A percentile compares a stretch with the other conserved stretches of the same genome.
These are phyloP conservation scores for Plotosus lineatus DNA, from an alignment of 2,113 vertebrate genomes.

Conservation along the genomic window DNA sequence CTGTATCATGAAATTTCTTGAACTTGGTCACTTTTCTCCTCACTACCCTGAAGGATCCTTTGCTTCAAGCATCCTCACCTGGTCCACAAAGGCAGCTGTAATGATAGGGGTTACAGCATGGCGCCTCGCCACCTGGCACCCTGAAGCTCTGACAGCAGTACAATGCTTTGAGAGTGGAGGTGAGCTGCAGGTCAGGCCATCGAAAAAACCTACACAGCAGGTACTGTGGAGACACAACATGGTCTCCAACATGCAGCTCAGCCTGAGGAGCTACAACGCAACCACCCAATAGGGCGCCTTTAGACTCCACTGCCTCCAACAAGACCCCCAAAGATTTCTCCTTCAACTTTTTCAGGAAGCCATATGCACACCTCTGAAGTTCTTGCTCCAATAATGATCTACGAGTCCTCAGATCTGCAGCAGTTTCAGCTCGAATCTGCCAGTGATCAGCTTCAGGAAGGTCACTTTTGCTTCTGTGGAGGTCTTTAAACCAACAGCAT, in stretches of 20 bases:
- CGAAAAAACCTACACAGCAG: slow-evolving; percentile 87
- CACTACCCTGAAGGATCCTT: neutral
- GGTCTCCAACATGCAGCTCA: slow-evolving; percentile 78
- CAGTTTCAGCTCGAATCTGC: slow-evolving; percentile 54
- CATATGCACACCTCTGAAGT: slow-evolving; percentile 81
- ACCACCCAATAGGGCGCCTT: slow-evolving; percentile 80
- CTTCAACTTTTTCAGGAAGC: slow-evolving; percentile 87
- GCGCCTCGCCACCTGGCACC: slow-evolving; percentile 68
- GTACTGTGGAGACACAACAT: slow-evolving; percentile 78
- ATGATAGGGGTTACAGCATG: slow-evolving; percentile 96
- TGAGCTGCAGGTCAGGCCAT: slow-evolving; percentile 89
- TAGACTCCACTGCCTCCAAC: slow-evolving; percentile 88
- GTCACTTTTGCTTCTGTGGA: slow-evolving; percentile 68
- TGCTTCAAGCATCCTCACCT: slow-evolving; percentile 76
- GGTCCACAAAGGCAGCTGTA: slow-evolving; percentile 93
- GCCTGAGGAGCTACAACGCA: slow-evolving; percentile 84
- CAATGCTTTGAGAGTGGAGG: slow-evolving; percentile 84
- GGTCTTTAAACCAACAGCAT: slow-evolving; percentile 85
- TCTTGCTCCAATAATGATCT: slow-evolving; percentile 76
- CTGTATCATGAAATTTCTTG: neutral
- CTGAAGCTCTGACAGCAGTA: slow-evolving; percentile 85
- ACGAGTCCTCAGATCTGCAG: slow-evolving; percentile 65
- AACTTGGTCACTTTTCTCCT: neutral
- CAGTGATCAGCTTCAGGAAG: slow-evolving; percentile 55
- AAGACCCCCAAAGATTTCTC: slow-evolving; percentile 85